Percentiles rank a stretch among this genome's conserved stretches.
These are phyloP conservation scores for Artemisiospiza belli DNA, from an alignment of 2,113 vertebrate species.

Conservation along the genomic window DNA sequence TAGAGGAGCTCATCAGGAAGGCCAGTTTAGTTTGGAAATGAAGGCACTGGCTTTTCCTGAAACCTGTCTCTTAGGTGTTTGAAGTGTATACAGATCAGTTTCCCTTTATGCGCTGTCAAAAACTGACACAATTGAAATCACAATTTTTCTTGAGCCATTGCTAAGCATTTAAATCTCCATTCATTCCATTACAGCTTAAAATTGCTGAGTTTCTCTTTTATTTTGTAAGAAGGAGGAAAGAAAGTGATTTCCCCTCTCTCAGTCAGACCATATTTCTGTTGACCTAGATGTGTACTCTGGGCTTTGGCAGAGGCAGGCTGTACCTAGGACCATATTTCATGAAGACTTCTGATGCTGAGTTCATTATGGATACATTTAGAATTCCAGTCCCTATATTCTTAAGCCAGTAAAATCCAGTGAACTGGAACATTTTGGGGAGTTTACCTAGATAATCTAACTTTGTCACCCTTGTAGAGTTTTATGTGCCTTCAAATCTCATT, in stretches of 20 bases:
- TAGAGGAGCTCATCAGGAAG: neutral
- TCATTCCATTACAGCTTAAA: neutral
- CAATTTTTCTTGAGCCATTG: neutral
- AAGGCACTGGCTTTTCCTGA: neutral
- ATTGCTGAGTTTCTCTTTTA: neutral
- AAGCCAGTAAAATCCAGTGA: neutral
- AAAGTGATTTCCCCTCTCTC: neutral
- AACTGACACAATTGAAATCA: accelerated
- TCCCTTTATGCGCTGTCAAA: neutral
- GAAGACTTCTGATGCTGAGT: neutral
- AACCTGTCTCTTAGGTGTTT: neutral
- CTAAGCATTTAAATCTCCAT: neutral
- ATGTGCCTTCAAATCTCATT: neutral
- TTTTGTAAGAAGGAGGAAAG: neutral
- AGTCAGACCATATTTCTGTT: neutral
- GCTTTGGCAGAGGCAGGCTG: neutral
- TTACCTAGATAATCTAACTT: neutral
- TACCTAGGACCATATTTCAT: neutral
- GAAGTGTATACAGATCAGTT: neutral
- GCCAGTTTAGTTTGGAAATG: neutral
- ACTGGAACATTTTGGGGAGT: neutral
- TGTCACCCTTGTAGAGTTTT: neutral
- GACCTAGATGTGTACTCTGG: neutral
- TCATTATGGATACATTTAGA: neutral
- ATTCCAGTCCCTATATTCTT: neutral